Base-by-base conservation (phyloP, 2,113 vertebrate species). In the Tamias sibiricus region DNA sequence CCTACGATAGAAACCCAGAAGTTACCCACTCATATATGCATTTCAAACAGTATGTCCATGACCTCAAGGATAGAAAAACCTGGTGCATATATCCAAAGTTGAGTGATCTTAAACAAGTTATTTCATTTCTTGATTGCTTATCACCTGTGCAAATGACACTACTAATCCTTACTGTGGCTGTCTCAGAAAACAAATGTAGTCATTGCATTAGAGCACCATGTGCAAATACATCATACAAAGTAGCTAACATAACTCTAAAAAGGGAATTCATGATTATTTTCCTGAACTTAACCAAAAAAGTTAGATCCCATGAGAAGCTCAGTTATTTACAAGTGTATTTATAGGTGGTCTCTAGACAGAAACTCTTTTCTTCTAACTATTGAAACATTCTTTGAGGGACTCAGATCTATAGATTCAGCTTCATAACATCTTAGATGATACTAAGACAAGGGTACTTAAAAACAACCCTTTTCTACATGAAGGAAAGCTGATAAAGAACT, bases 111-210 rank as follows among this genome's bases (percentile, higher is more conserved):
- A 74, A 42, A 71, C 19, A 52, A 90, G 32, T 49, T 75, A 9
- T 88, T 84, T 85, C 64, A 87, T 8, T 62, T 95, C 57, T 66
- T 79, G 42, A 79, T 91, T 92, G 87, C 57, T 82, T 76, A 79
- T 32, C 52, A 88, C 77, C 87, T 85, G 30, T 86, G 37, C 49
- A 95, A 95, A 75, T 95, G 71, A 57, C 26, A 81, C 35, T 62
- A 57, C 28, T 44, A 79, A 86, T 90, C 68, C 30, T 88, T 75
- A 24, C 71, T 10, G 22, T 69, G 54, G 87, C 44, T 82, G 10
- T n/a, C 57, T 44, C 44, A 90, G 59, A 76, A 94, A 90, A 82
- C 44, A 79, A 84, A 1, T 59, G 4, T 62, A 35, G 5, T 80
- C 16, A 26, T 79, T 59, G 37, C 26, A 62, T 62, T 64, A 49